Evolutionary conservation across 2,797 vertebrate species (phyloP).

Genomic region (Chelonia mydas): DNA sequence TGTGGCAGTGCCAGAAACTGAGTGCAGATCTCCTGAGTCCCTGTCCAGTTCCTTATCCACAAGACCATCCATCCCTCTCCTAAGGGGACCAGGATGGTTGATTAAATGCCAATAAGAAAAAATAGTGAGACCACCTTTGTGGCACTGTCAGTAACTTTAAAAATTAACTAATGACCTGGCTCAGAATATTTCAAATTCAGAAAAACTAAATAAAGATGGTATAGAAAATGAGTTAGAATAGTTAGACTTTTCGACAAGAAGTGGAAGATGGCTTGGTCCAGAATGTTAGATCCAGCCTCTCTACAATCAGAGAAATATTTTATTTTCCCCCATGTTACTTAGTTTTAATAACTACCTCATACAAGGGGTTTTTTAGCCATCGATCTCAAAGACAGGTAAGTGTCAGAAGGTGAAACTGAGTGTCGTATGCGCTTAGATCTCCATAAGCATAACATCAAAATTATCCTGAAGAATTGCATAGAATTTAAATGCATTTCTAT

Average conservation of each 20-base stretch:
- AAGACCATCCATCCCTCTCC: no score
- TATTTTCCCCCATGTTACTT: not conserved
- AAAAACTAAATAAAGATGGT: not conserved
- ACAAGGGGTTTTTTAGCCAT: not conserved
- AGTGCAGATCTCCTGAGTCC: not conserved
- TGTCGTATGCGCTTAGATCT: not conserved
- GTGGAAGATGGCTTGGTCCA: not conserved
- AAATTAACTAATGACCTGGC: not conserved
- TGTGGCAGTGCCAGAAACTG: not conserved
- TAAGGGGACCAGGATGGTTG: no score
- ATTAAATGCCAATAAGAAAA: not conserved
- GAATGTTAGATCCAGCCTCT: not conserved
- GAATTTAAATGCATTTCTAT: not conserved
- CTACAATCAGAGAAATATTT: not conserved
- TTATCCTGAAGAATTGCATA: fast-evolving
- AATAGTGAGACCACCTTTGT: not conserved
- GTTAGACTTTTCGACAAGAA: not conserved
- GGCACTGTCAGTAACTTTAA: not conserved
- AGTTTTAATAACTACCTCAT: not conserved
- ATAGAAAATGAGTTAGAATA: not conserved
- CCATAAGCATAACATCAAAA: not conserved
- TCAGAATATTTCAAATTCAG: not conserved
- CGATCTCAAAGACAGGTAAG: not conserved
- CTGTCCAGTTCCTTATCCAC: not conserved
- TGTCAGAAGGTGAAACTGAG: not conserved